Evolutionary conservation across 92 coral and sea anemone genomes (phyloP).

Genomic region (Meandrina meandrites): DNA sequence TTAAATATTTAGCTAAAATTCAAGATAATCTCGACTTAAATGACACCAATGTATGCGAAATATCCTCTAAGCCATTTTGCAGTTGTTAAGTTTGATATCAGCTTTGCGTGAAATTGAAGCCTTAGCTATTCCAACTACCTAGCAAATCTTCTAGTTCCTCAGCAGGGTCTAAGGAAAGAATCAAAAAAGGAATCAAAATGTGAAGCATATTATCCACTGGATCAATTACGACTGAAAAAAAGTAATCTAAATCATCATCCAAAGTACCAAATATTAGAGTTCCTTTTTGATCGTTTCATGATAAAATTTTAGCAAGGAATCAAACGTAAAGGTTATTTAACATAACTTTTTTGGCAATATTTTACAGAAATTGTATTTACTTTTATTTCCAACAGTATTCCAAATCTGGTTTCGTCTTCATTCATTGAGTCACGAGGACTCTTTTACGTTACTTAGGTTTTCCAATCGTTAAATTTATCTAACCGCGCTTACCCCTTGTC

Average conservation of each 20-base stretch:
- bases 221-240: not conserved
- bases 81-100: not conserved
- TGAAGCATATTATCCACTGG: not conserved
- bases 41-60: not conserved
- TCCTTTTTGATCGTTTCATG: not conserved
- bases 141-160: slow-evolving; percentile 6
- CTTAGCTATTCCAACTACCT: not conserved
- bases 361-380: no score
- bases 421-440: not conserved
- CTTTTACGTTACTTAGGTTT: not conserved
- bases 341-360: not conserved
- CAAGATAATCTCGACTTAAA: not conserved
- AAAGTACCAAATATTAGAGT: not conserved
- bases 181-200: not conserved
- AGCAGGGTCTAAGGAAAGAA: not conserved
- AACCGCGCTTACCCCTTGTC: not conserved
- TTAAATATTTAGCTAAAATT: no score
- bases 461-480: not conserved
- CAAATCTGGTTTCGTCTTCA: not conserved
- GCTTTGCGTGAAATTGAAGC: not conserved
- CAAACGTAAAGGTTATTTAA: not conserved
- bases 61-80: not conserved
- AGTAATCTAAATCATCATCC: not conserved
- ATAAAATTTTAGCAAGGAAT: not conserved
- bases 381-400: not conserved